Conservation (phyloP, 1,140 invertebrate species). For the Lamellibrachia luymesi region DNA sequence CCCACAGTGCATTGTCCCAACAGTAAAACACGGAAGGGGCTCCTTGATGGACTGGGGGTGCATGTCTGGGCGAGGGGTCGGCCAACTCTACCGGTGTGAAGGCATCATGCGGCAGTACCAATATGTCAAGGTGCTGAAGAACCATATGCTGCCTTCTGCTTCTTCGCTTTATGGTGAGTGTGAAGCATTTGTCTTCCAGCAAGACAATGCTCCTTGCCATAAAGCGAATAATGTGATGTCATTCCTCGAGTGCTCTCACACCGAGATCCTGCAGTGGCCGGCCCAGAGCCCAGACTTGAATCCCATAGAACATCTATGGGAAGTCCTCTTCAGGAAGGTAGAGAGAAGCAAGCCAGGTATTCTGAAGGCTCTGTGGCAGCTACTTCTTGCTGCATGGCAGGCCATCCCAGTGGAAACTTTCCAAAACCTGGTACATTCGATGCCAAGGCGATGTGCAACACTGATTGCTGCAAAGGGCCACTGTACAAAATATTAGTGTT, state of each 20-base stretch:
- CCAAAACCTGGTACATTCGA: conserved; percentile 14
- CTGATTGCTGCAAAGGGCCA: conserved; percentile 14
- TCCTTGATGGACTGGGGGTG: conserved; percentile 49
- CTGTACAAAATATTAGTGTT: conserved; percentile 15
- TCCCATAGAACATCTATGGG: conserved; percentile 4
- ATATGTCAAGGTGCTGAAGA: not conserved
- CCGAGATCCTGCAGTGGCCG: conserved; percentile 6
- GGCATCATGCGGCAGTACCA: not conserved
- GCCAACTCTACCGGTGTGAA: too few relatives aligned
- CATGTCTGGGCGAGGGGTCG: conserved; percentile 40
- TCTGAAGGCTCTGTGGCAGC: conserved; percentile 11
- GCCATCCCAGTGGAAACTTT: conserved; percentile 12
- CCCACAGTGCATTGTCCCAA: conserved; percentile 33
- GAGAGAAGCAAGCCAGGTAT: not conserved
- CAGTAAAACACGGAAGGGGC: conserved; percentile 52
- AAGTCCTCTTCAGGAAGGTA: not conserved
- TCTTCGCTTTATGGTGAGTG: conserved; percentile 9
- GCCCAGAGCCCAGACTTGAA: not conserved
- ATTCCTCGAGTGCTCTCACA: conserved; percentile 11
- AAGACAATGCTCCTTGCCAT: conserved; percentile 8
- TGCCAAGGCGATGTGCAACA: conserved; percentile 1
- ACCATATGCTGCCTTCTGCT: conserved; percentile 11
- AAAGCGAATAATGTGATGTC: not conserved
- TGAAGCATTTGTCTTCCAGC: conserved; percentile 13
- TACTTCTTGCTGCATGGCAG: not conserved